phyloP scores from a whole-genome alignment of 2,888 invertebrate genomes.

The Leucophora obtusa region DNA sequence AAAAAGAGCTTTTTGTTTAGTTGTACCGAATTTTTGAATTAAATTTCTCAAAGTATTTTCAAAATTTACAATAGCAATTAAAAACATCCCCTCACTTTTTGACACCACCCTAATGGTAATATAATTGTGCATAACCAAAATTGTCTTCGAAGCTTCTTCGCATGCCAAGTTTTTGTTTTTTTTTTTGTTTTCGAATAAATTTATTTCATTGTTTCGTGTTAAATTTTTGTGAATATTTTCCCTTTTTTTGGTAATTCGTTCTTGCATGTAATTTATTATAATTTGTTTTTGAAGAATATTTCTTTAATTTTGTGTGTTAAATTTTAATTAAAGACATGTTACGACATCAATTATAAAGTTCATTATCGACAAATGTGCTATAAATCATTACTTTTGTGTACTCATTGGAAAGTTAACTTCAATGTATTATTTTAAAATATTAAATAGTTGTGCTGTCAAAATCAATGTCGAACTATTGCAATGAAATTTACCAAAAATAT shows the following conservation, averaged over 20 bases:
- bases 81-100: too few species aligned
- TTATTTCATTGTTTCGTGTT: neutral
- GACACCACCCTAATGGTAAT: too few species aligned
- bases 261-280: neutral
- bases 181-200: neutral
- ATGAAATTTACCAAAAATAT: too few species aligned
- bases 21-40: too few species aligned
- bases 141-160: neutral
- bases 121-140: neutral
- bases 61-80: too few species aligned
- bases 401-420: too few species aligned
- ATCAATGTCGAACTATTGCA: too few species aligned
- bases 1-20: too few species aligned
- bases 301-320: neutral
- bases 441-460: too few species aligned
- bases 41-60: too few species aligned
- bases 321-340: conserved; percentile 49
- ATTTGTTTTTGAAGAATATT: neutral
- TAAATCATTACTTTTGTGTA: too few species aligned
- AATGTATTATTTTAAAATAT: too few species aligned
- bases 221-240: neutral
- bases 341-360: conserved; percentile 43
- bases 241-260: neutral
- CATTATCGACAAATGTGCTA: conserved; percentile 16
- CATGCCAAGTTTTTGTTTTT: neutral